Base-by-base conservation (phyloP, 2,888 invertebrate genomes). In the Venusia cambrica region DNA sequence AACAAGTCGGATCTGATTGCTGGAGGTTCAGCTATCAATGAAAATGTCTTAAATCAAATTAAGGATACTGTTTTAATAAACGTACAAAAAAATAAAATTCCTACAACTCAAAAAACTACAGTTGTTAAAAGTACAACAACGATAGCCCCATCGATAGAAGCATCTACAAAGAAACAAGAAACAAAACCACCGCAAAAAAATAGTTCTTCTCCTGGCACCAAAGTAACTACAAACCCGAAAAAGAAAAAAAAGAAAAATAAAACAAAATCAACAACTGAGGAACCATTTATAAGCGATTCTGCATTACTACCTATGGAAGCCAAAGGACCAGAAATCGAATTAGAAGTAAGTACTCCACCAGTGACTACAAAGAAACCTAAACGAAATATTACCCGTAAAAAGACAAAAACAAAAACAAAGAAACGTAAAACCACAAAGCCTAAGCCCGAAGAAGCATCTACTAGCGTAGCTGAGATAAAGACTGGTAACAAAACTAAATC, bases 61-160 rank as follows among this genome's bases (percentile, higher is more conserved):
- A 92, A 91, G 56, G 90, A 91, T 3, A 89, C 92, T 0, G 79
- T 91, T 10, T 54, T 89, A 3, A 84, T 88, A 13, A 88, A 88
- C 50, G 79, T 87, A 0, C 83, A 88, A 42, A 89, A 89, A 48
- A 87, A 87, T 45, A 88, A 88, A 58, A 80, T 67, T 21, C 60
- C 65, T 5, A 57, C 69, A 13, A 51, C 60, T 7, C 62, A 68
- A 20, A 54, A 54, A 9, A 65, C 64, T 1, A 59, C 72, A 1
- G 70, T 63, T 1, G 57, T 67, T 1, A 62, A 64, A 3, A 59
- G 56, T 1, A 63, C 64, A 4, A 62, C 69, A 1, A 36, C 53
- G n/a, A n/a, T n/a, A 8, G 38, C 52, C 12, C 46, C 61, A 13
- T 58, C 68, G 3, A 74, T 72, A 17, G 77, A 76, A 55, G 29